Conservation (phyloP, 1,140 invertebrate genomes). For the Zaprionus inermis region DNA sequence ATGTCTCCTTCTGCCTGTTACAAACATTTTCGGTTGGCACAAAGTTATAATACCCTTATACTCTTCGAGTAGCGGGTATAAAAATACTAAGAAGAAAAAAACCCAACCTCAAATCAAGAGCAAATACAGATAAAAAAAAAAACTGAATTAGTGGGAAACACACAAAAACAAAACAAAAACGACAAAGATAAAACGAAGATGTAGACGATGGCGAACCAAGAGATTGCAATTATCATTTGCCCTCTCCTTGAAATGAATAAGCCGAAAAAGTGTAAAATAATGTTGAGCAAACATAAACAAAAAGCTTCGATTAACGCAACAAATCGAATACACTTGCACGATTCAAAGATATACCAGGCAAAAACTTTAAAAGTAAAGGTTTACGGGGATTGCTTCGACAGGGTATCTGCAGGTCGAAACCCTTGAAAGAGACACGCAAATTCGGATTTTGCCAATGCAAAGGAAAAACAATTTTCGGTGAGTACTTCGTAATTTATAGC, state of each 20-base stretch:
- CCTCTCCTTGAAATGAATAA: conserved; percentile 40
- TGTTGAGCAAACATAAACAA: conserved; percentile 6
- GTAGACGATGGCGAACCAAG: conserved; percentile 28
- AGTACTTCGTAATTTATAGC: conserved; percentile 73
- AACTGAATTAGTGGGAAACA: conserved; percentile 38
- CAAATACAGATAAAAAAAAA: conserved; percentile 4
- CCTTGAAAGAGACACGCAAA: too few species aligned
- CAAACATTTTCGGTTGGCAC: too few species aligned
- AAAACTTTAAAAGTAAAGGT: too few species aligned
- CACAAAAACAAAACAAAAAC: conserved; percentile 11
- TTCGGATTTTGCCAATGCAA: conserved; percentile 3
- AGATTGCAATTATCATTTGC: conserved; percentile 44
- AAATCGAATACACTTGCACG: neutral
- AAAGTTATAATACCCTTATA: too few species aligned
- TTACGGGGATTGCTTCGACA: too few species aligned
- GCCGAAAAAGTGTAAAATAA: conserved; percentile 15
- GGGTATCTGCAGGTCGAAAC: too few species aligned
- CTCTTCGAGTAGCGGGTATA: too few species aligned
- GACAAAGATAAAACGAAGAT: conserved; percentile 14
- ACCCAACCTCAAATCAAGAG: conserved; percentile 24
- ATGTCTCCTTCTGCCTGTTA: too few species aligned
- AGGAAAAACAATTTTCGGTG: conserved; percentile 28
- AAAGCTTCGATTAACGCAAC: neutral
- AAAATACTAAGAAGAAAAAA: neutral
- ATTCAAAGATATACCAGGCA: neutral